Base-by-base conservation (phyloP, 2,113 vertebrate genomes). In the Sinocyclocheilus anophthalmus region DNA sequence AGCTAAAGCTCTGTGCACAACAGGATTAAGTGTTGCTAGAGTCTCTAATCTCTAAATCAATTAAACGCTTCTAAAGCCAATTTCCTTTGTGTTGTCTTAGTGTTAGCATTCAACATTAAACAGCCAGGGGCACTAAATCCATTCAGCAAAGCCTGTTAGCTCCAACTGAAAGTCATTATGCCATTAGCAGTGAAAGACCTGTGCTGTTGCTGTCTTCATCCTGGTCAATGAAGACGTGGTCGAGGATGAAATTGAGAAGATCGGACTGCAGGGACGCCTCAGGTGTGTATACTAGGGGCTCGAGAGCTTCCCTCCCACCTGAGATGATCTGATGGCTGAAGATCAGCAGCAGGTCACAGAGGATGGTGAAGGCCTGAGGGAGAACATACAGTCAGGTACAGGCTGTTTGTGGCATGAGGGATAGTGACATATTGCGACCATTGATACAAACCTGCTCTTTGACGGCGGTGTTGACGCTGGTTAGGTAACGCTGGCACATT, bases 241-340 rank as follows among this genome's bases (percentile, higher is more conserved):
- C 98, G 87, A 99, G 93, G 94, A 99, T 98, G 91, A 99, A 99
- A 93, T 96, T 96, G 89, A 99, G 97, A 83, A 99, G 94, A 89
- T 99, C 98, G 30, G 97, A 95, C 84, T 99, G 98, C 90, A 99
- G 92, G 10, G 97, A 97, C 88, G 97, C 97, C 90, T 99, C 98
- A 72, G 98, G 96, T 84, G 95, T 97, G 88, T 99, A 98, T 91
- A 99, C 95, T 88, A 99, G 94, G 2, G 97, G 97, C 88, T 99
- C 97, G 93, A 99, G 94, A 90, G 96, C 95, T 91, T 99, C 98
- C 90, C 97, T 96, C 55, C 97, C 97, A 90, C 98, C 98, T 85
- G 97, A 96, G 93, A 98, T 96, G 92, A 99, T 99, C 94, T 99
- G 98, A 94, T 99, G 98, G 92, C 98, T 99, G 95, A 99, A 99